phyloP scores from a whole-genome alignment of 2,888 invertebrate species.

The Machimus atricapillus region DNA sequence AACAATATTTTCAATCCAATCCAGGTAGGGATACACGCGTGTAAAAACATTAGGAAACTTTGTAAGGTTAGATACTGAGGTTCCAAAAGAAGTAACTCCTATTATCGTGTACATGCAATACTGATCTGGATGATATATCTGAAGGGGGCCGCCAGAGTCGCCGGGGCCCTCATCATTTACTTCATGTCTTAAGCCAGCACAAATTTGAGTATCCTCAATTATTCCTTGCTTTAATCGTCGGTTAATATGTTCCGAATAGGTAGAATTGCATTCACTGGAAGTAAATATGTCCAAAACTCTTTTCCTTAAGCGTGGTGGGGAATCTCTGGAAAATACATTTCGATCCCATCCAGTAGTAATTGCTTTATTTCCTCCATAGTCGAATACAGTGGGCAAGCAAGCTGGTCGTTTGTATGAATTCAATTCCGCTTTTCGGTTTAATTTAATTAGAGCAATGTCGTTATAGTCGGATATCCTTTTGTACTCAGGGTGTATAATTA shows the following conservation, averaged over 20 bases:
- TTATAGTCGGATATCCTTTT: slow-evolving; percentile 58
- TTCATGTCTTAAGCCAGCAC: slow-evolving; percentile 64
- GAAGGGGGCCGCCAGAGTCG: slow-evolving; percentile 70
- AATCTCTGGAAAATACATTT: slow-evolving; percentile 52
- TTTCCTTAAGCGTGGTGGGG: slow-evolving; percentile 62
- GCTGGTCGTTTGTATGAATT: slow-evolving; percentile 62
- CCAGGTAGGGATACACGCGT: slow-evolving; percentile 64
- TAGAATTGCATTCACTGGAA: slow-evolving; percentile 57
- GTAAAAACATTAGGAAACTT: slow-evolving; percentile 68
- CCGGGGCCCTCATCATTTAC: slow-evolving; percentile 66
- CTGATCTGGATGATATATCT: slow-evolving; percentile 54
- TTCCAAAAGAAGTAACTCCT: slow-evolving; percentile 65
- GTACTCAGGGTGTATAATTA: slow-evolving; percentile 60
- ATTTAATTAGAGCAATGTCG: slow-evolving; percentile 65
- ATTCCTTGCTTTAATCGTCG: slow-evolving; percentile 61
- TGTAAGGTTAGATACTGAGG: slow-evolving; percentile 57
- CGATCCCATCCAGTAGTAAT: slow-evolving; percentile 65
- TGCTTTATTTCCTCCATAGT: slow-evolving; percentile 51
- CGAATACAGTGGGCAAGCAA: slow-evolving; percentile 59
- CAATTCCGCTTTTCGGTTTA: slow-evolving; percentile 59
- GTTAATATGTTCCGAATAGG: slow-evolving; percentile 48
- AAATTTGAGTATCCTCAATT: slow-evolving; percentile 63
- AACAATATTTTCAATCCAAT: slow-evolving; percentile 68
- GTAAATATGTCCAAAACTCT: slow-evolving; percentile 63
- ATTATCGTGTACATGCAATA: slow-evolving; percentile 64